Base-by-base conservation (phyloP, 2,113 vertebrate genomes). In the Nerophis lumbriciformis region DNA sequence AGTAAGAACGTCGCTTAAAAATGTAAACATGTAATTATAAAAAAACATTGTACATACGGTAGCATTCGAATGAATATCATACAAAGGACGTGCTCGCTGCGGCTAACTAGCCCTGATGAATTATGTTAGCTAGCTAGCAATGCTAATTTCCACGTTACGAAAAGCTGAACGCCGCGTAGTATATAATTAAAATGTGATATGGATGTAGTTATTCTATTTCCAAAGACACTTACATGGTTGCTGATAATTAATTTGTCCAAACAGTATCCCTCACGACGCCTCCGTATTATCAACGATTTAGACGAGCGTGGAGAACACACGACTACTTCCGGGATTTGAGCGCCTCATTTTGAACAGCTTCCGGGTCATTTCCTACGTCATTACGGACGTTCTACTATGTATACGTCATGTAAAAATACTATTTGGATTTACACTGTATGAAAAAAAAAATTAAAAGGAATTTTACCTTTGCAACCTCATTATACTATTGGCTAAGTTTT, bases 291-390 rank as follows among this genome's bases (percentile, higher is more conserved):
- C 21, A 68, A 83, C 78, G 84, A 63, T 6, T 4, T 7, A 4
- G 5, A 16, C 44, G 61, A 63, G 75, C 68, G 75, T 81, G 79
- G 10, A 4, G n/a, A 63, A 7, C 42, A 63, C 0, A 0, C 0
- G 38, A 7, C 42, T 63, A 75, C 83, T 81, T 88, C 86, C 86
- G 83, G 83, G 10, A 21, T 1, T 63, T 78, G 3, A 48, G 69
- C 77, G 76, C 68, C 5, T 53, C 1, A 56, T 5, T 0, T 6
- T 2, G 0, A 47, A 72, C 8, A 14, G 55, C 59, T 69, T 21
- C 83, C 85, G 83, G 85, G 74, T 85, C 11, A 64, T 13, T 47
- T 9, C 10, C 0, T 16, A n/a, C 14, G 8, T 16, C 45, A 49
- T 15, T 11, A 42, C 6, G 39, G 2, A 9, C 7, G 39, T 42